These are phyloP conservation scores for Xerus inauris DNA, from an alignment of 2,113 vertebrate genomes.

Conservation along the genomic window DNA sequence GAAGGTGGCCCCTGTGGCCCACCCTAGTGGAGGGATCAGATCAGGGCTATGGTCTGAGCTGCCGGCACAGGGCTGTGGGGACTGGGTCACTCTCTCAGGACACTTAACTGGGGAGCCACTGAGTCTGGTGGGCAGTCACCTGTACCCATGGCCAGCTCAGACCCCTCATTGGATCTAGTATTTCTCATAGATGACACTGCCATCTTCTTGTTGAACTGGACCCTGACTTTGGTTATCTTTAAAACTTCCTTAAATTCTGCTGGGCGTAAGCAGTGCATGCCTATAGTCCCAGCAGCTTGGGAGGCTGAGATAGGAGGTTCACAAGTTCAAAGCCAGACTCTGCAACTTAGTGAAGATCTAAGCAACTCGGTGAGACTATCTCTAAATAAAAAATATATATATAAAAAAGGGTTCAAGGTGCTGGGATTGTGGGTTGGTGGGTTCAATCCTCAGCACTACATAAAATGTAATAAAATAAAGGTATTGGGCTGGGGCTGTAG, in stretches of 20 bases:
- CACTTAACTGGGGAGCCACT: fast-evolving
- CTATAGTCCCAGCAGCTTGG: no score
- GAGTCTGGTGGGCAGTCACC: not conserved
- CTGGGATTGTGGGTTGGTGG: no score
- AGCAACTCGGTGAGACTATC: no score
- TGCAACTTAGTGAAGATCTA: no score
- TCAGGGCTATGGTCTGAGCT: not conserved
- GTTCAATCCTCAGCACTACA: no score
- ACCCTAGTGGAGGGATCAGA: not conserved
- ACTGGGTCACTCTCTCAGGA: not conserved
- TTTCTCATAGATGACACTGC: not conserved
- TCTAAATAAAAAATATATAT: no score
- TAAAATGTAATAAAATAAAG: no score
- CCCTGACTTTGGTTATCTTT: not conserved
- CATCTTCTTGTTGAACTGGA: fast-evolving
- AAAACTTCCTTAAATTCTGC: not conserved
- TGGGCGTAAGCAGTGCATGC: no score
- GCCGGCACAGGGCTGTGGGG: fast-evolving
- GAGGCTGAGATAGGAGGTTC: no score
- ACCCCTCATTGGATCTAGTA: not conserved
- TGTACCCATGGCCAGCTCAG: fast-evolving
- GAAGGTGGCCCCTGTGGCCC: fast-evolving
- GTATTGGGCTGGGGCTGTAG: no score
- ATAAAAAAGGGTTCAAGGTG: no score
- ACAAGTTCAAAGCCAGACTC: no score